Conservation (phyloP, 2,113 vertebrate genomes). For the Mobula hypostoma region DNA sequence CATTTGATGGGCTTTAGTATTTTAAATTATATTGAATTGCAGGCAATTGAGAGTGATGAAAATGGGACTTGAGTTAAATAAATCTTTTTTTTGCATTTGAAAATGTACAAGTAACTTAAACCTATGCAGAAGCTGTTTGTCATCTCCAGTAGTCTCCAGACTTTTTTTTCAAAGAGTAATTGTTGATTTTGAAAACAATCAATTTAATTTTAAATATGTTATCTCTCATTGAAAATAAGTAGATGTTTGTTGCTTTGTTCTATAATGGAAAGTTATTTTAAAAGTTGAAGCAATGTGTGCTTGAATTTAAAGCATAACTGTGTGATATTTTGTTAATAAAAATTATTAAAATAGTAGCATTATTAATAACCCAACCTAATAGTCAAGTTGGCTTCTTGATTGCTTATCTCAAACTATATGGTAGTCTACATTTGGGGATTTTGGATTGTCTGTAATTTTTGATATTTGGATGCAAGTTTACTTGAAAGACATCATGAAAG, state of each 20-base stretch:
- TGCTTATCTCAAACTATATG: background rate
- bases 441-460: background rate
- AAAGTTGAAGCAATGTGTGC: background rate
- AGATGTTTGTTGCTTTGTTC: too few relatives aligned
- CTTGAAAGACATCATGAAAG: background rate
- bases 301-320: background rate
- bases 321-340: background rate
- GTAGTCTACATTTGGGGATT: background rate
- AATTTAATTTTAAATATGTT: background rate
- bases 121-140: background rate
- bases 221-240: background rate
- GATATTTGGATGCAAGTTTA: background rate
- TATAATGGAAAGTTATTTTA: background rate
- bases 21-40: slow-evolving; percentile 25
- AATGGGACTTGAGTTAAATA: slow-evolving; percentile 7
- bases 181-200: background rate
- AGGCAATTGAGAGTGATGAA: slow-evolving; percentile 25
- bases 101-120: slow-evolving; percentile 10
- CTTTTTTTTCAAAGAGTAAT: background rate
- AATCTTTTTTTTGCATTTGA: background rate
- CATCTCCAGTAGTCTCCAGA: background rate
- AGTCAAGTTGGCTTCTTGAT: background rate
- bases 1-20: slow-evolving; percentile 1
- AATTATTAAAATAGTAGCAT: background rate
- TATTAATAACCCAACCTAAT: too few relatives aligned